These are phyloP conservation scores for Pogoniulus pusillus DNA, from an alignment of 2,797 vertebrate species.

Conservation along the genomic window DNA sequence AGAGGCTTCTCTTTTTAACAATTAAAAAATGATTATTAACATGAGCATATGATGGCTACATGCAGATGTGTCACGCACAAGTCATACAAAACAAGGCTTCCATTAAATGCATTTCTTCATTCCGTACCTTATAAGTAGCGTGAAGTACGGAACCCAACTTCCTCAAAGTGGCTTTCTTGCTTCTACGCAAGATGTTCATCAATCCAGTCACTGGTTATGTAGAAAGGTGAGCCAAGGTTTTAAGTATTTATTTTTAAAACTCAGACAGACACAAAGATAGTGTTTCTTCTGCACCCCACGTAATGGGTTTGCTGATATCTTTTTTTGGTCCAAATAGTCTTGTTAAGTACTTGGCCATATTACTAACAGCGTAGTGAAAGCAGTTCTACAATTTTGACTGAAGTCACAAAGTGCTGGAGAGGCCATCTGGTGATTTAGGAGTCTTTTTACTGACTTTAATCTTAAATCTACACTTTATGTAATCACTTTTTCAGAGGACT, in stretches of 20 bases:
- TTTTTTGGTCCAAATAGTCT: background rate
- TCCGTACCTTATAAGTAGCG: background rate
- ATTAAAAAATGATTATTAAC: background rate
- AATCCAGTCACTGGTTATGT: background rate
- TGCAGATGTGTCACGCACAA: background rate
- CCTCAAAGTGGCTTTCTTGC: background rate
- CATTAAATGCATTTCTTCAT: background rate
- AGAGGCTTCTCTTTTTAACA: background rate
- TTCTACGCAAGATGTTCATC: background rate
- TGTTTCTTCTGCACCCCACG: background rate
- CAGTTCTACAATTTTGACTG: constrained; percentile 12
- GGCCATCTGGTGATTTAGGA: background rate
- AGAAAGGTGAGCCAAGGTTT: background rate
- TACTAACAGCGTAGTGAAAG: background rate
- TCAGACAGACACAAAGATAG: background rate
- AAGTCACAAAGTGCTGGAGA: background rate
- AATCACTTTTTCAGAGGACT: background rate
- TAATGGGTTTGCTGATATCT: background rate
- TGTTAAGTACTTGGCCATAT: background rate
- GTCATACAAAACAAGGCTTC: background rate
- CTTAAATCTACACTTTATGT: background rate
- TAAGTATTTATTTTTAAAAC: background rate
- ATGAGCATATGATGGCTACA: background rate
- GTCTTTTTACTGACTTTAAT: constrained; percentile 16
- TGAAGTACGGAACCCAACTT: background rate